Conservation (phyloP, 2,888 invertebrate genomes). For the Hyles lineata region DNA sequence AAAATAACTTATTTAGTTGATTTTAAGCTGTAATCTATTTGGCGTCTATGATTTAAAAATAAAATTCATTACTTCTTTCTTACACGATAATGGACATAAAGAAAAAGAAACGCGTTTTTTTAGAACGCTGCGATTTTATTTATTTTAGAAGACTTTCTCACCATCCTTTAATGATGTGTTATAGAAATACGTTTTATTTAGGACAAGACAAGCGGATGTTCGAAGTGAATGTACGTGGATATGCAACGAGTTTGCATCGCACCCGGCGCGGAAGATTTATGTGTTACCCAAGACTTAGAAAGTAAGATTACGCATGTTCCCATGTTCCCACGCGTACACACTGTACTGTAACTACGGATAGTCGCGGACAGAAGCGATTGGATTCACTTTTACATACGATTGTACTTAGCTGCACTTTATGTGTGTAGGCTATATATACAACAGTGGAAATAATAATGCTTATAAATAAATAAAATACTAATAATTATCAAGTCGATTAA, state of each 20-base stretch:
- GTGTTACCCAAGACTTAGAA: slow-evolving; percentile 27
- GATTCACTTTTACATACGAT: neutral
- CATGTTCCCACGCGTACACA: slow-evolving; percentile 28
- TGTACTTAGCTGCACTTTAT: neutral
- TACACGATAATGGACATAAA: too few relatives aligned
- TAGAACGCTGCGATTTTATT: too few relatives aligned
- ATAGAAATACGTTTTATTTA: slow-evolving; percentile 8
- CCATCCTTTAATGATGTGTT: neutral
- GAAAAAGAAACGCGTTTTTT: too few relatives aligned
- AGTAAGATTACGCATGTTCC: slow-evolving; percentile 28
- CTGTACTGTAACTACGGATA: neutral
- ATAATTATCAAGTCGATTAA: too few relatives aligned
- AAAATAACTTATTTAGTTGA: too few relatives aligned
- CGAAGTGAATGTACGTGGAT: slow-evolving; percentile 19
- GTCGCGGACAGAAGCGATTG: slow-evolving; percentile 13
- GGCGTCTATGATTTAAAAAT: too few relatives aligned
- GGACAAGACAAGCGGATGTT: slow-evolving; percentile 12
- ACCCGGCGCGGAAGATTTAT: slow-evolving; percentile 26
- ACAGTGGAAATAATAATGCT: too few relatives aligned
- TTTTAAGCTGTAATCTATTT: too few relatives aligned
- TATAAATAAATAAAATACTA: too few relatives aligned
- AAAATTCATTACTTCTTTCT: too few relatives aligned
- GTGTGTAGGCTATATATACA: neutral
- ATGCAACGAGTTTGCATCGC: neutral
- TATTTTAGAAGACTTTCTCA: too few relatives aligned